These are phyloP conservation scores for Apamea sordens DNA, from an alignment of 2,888 invertebrate species.

Conservation along the genomic window DNA sequence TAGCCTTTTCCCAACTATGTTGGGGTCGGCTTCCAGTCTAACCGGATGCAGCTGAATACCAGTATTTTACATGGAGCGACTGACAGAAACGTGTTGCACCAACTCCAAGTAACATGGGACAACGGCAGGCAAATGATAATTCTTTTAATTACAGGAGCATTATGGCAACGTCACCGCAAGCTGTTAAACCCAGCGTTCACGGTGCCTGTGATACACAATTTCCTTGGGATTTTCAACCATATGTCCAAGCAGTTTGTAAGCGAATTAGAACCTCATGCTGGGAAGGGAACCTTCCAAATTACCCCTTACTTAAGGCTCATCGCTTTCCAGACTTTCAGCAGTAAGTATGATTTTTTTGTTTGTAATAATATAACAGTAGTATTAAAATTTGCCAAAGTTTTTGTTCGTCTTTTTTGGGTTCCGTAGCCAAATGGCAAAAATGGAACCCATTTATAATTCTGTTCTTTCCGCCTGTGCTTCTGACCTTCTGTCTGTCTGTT, in stretches of 20 bases:
- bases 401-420: neutral
- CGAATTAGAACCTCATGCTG: slow-evolving; percentile 57
- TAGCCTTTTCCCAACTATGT: too few relatives aligned
- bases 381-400: neutral
- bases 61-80: too few relatives aligned
- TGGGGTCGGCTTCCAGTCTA: too few relatives aligned
- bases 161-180: slow-evolving; percentile 71
- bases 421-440: neutral
- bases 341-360: slow-evolving; percentile 52
- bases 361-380: neutral
- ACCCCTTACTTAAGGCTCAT: slow-evolving; percentile 54
- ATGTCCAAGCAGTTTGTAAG: slow-evolving; percentile 61
- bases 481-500: neutral
- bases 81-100: too few relatives aligned
- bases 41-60: too few relatives aligned
- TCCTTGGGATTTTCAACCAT: slow-evolving; percentile 69
- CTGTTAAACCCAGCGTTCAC: slow-evolving; percentile 71
- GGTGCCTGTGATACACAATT: slow-evolving; percentile 69
- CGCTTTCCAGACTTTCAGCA: slow-evolving; percentile 68
- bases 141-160: slow-evolving; percentile 52
- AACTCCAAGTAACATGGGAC: neutral
- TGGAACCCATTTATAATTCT: neutral
- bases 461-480: neutral
- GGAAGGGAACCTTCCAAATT: slow-evolving; percentile 67
- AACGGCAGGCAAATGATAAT: neutral